These are phyloP conservation scores for Catotricha subobsoleta DNA, from an alignment of 2,888 invertebrate genomes.

Conservation along the genomic window DNA sequence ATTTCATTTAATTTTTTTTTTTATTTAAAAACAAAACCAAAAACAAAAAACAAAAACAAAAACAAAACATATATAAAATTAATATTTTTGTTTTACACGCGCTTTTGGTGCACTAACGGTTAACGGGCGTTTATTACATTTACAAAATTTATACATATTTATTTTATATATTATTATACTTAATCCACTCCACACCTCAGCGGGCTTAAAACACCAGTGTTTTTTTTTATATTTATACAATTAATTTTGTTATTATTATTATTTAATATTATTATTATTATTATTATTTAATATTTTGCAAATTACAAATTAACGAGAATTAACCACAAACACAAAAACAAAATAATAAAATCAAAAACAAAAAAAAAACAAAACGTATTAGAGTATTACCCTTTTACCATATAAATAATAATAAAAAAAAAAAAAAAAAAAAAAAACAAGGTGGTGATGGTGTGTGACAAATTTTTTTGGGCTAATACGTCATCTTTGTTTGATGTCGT, in stretches of 20 bases:
- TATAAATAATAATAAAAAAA: constrained; percentile 4
- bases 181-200: no score
- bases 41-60: background rate
- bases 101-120: constrained; percentile 11
- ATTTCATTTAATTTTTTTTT: background rate
- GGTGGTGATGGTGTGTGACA: constrained; percentile 22
- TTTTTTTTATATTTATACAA: constrained; percentile 1
- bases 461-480: constrained; percentile 29
- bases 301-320: background rate
- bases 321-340: constrained; percentile 1
- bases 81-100: no score
- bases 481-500: constrained; percentile 32
- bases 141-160: constrained; percentile 1
- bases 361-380: background rate
- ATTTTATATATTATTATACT: constrained; percentile 3
- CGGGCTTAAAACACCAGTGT: no score
- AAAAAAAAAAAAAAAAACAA: constrained; percentile 6
- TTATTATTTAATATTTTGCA: background rate
- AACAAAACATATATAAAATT: background rate
- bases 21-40: background rate
- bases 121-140: constrained; percentile 8
- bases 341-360: background rate
- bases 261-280: background rate
- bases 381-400: background rate
- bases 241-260: constrained; percentile 1